Evolutionary conservation across 1,140 invertebrate species (phyloP), one percentile per base, ranked within the genome.

Genomic region (Bombus confusus): DNA sequence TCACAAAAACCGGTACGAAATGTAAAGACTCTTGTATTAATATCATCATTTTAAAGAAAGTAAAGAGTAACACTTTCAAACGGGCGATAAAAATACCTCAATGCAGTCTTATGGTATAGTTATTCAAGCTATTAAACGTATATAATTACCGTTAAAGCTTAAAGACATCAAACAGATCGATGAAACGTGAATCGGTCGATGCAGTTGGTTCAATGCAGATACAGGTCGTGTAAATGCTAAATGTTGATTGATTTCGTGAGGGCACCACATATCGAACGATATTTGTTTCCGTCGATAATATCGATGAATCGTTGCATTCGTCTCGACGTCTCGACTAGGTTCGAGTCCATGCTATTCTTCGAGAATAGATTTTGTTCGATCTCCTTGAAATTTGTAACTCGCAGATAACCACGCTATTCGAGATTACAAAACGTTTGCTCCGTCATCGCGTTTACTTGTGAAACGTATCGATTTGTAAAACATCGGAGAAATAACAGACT

Each of bases 211-310:
- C 47, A 0, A 52, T 52, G 22, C 47, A 22, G 18, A 52, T 5
- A 22, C 18, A 22, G 6, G 47, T 22, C 47, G 0, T 22, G 6
- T 22, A 52, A 13, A 37, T 22, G 25, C 41, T 71, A 12, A 39
- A 6, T 31, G 22, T 75, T 34, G 22, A 15, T 18, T 5, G 9
- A 22, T 37, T 39, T 39, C 25, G n/a, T 18, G 82, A 72, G 34
- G 82, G 82, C 75, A 79, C 75, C 75, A 84, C 75, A 3, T 28
- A 37, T 6, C 52, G 3, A 71, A 71, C 39, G n/a, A n/a, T 10
- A 52, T 5, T 72, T 9, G 9, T 57, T 62, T 41, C 6, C 22
- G 75, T 79, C 47, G 82, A 84, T 84, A 84, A 72, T 59, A 43
- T 78, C 71, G 71, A 37, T 3, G 9, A 28, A 75, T 62, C 22